Evolutionary conservation across 2,113 vertebrate genomes (phyloP).

Genomic region (Delphinapterus leucas): DNA sequence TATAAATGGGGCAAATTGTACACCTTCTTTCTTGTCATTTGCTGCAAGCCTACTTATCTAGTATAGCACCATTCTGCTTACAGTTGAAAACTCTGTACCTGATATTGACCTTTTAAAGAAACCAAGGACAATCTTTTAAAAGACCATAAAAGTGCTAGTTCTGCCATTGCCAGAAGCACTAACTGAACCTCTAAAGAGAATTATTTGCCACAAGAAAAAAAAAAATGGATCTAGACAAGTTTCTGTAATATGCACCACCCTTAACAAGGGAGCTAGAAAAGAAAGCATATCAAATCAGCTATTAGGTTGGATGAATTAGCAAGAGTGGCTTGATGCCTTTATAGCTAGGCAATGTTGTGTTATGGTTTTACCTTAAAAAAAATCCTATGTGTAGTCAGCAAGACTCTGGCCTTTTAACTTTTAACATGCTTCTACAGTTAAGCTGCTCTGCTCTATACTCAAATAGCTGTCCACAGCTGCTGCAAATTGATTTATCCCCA

Average conservation of each 20-base stretch:
- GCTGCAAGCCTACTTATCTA: neutral
- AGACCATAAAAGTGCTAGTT: conserved; percentile 67
- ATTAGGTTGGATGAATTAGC: conserved; percentile 40
- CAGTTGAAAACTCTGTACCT: conserved; percentile 38
- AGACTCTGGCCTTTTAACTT: conserved; percentile 55
- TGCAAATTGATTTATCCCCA: conserved; percentile 72
- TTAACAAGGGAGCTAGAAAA: conserved; percentile 45
- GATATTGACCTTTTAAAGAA: conserved; percentile 72
- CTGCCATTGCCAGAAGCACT: conserved; percentile 67
- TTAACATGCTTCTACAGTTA: conserved; percentile 34
- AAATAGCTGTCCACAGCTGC: conserved; percentile 68
- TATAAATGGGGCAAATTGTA: neutral
- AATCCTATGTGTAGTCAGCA: conserved; percentile 58
- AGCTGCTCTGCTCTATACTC: conserved; percentile 54
- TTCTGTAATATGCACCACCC: conserved; percentile 22
- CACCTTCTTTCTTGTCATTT: neutral
- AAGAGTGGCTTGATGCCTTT: neutral
- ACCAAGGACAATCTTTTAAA: conserved; percentile 66
- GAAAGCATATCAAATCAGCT: conserved; percentile 37
- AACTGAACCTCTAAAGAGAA: conserved; percentile 67
- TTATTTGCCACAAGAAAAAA: conserved; percentile 65
- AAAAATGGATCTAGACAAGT: conserved; percentile 24
- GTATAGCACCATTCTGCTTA: neutral
- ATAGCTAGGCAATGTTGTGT: conserved; percentile 1
- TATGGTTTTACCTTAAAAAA: conserved; percentile 52